Evolutionary conservation across 2,797 vertebrate species (phyloP).

Genomic region (Eutrigla gurnardus): DNA sequence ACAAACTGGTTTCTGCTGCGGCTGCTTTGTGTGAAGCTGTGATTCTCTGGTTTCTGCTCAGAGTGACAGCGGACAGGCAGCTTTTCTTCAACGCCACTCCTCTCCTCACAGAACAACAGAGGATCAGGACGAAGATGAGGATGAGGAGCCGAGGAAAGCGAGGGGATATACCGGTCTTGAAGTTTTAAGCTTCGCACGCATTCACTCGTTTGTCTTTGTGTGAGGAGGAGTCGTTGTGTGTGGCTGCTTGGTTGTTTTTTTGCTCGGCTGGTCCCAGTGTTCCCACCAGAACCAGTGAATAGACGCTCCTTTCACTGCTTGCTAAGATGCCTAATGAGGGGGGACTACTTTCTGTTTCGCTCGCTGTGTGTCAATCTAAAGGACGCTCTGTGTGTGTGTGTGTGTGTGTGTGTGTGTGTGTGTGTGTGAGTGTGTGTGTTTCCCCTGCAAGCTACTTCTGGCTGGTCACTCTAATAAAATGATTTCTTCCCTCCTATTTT

Average conservation of each 20-base stretch:
- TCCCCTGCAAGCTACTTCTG: no score
- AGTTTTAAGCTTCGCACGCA: constrained; percentile 47
- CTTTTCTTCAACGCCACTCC: constrained; percentile 29
- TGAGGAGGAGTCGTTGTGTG: constrained; percentile 31
- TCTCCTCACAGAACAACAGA: not conserved
- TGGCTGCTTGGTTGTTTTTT: constrained; percentile 53
- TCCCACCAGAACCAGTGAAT: constrained; percentile 68
- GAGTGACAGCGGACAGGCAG: constrained; percentile 60
- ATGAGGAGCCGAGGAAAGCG: constrained; percentile 17
- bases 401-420: constrained; percentile 18
- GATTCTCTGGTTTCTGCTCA: not conserved
- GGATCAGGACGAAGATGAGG: constrained; percentile 25
- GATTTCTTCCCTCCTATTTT: not conserved
- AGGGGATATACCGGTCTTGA: constrained; percentile 19
- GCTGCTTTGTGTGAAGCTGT: not conserved
- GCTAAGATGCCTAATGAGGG: constrained; percentile 71
- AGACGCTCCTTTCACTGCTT: constrained; percentile 53
- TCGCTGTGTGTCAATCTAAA: constrained; percentile 27
- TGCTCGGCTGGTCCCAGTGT: constrained; percentile 57
- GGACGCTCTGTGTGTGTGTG: constrained; percentile 25
- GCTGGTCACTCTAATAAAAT: not conserved
- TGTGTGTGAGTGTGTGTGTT: constrained; percentile 9
- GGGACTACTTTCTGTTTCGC: constrained; percentile 55
- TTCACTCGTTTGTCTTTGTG: constrained; percentile 52
- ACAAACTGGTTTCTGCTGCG: no score